Percentiles rank a stretch among this genome's conserved stretches.
phyloP scores from a whole-genome alignment of 2,113 vertebrate species.

The Azemiops feae region DNA sequence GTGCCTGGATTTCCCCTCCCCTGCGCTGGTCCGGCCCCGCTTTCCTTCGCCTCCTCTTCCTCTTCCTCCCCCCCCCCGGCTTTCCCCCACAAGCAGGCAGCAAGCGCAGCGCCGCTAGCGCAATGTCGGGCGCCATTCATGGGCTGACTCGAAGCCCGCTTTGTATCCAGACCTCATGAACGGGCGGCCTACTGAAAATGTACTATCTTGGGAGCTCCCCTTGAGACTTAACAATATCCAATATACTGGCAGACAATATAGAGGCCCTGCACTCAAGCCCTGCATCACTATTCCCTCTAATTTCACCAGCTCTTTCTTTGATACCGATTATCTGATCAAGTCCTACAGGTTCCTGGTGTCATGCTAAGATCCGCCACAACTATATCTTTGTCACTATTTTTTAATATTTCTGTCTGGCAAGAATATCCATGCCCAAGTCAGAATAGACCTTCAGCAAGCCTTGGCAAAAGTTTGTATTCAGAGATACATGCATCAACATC shows the following conservation, averaged over 20 bases:
- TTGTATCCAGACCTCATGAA: background rate
- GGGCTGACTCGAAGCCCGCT: background rate
- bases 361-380: background rate
- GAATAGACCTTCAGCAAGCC: background rate
- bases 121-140: no score
- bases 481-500: background rate
- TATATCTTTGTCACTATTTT: background rate
- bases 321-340: background rate
- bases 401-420: background rate
- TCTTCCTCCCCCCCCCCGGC: background rate
- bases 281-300: background rate
- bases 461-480: background rate
- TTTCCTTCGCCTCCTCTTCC: background rate
- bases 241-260: background rate
- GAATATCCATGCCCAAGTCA: background rate
- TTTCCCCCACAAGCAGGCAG: background rate
- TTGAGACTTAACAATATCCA: background rate
- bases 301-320: background rate
- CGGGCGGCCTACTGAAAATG: background rate
- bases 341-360: background rate
- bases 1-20: background rate
- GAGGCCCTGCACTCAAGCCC: background rate
- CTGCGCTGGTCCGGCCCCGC: background rate
- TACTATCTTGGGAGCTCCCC: background rate
- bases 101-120: background rate